These are phyloP conservation scores for Balanococcus diminutus DNA, from an alignment of 2,888 invertebrate genomes.

Conservation along the genomic window DNA sequence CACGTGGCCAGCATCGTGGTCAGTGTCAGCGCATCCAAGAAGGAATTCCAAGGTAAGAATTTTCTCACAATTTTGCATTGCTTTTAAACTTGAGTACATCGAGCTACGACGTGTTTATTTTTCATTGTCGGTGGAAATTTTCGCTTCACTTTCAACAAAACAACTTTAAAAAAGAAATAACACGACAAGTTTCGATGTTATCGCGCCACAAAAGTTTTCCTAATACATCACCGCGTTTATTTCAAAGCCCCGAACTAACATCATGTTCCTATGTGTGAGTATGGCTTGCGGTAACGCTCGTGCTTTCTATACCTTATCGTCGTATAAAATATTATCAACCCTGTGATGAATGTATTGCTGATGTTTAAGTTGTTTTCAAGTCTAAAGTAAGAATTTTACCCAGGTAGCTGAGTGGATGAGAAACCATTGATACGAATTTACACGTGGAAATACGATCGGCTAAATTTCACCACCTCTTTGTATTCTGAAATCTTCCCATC, in stretches of 20 bases:
- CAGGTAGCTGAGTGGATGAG: neutral
- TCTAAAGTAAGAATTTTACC: neutral
- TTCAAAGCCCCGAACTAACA: neutral
- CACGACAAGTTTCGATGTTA: neutral
- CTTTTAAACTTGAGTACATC: neutral
- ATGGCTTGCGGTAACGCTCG: neutral
- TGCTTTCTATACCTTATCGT: neutral
- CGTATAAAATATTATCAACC: neutral
- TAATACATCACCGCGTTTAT: neutral
- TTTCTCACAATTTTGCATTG: neutral
- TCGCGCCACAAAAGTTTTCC: neutral
- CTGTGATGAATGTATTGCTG: neutral
- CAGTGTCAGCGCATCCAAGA: conserved; percentile 93
- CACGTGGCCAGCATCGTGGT: conserved; percentile 99
- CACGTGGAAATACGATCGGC: neutral
- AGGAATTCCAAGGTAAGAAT: conserved; percentile 94
- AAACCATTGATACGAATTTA: neutral
- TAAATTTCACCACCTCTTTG: neutral
- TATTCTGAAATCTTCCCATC: too few relatives aligned
- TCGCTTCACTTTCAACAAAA: neutral
- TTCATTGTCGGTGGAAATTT: neutral
- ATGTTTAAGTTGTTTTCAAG: neutral
- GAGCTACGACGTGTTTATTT: neutral
- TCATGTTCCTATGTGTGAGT: neutral
- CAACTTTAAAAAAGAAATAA: neutral